Conservation (phyloP, 1,140 invertebrate species). For the Zeugodacus cucurbitae region DNA sequence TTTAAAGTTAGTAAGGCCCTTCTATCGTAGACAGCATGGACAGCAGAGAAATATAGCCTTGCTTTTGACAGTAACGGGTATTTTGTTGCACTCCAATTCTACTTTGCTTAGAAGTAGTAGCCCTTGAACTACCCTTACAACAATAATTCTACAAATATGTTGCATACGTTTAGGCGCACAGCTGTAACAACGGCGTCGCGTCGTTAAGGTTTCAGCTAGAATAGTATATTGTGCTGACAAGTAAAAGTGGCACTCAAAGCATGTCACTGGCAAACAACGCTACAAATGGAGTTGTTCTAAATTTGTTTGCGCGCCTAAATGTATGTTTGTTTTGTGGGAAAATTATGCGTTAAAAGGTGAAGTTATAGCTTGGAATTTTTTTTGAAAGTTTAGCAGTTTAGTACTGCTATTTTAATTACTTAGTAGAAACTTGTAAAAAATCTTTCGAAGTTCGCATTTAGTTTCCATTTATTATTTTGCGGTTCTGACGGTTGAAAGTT, state of each 20-base stretch:
- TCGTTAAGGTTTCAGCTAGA: neutral
- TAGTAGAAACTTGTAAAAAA: too few relatives aligned
- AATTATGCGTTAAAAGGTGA: neutral
- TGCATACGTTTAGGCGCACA: slow-evolving; percentile 7
- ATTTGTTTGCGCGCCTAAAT: neutral
- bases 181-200: neutral
- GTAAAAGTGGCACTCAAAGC: neutral
- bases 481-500: too few relatives aligned
- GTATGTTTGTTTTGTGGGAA: neutral
- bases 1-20: neutral
- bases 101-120: slow-evolving; percentile 4
- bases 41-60: neutral
- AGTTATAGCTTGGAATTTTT: neutral
- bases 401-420: too few relatives aligned
- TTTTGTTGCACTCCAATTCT: slow-evolving; percentile 8
- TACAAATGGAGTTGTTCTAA: neutral
- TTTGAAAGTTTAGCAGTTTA: neutral
- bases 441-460: too few relatives aligned
- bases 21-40: neutral
- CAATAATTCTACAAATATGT: neutral
- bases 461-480: too few relatives aligned
- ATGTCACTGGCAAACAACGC: neutral
- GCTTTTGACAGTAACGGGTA: neutral
- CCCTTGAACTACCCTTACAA: too few relatives aligned
- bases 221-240: slow-evolving; percentile 15